A percentile compares a stretch with the other conserved stretches of the same genome.
Conservation (phyloP, 2,113 vertebrate genomes). For the Zonotrichia leucophrys region DNA sequence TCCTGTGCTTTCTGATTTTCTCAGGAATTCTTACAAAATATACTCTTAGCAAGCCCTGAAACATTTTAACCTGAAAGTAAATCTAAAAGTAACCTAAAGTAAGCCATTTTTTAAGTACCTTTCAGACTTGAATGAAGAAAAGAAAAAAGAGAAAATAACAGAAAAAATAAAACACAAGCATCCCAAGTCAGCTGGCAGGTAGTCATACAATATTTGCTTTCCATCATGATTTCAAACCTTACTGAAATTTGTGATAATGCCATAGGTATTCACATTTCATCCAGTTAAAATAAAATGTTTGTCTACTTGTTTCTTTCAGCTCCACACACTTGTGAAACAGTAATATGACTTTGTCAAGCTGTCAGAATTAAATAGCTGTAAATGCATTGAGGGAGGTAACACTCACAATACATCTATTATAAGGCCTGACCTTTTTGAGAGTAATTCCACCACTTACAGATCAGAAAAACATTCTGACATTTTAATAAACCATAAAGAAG, state of each 20-base stretch:
- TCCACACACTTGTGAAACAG: background rate
- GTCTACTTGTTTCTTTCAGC: background rate
- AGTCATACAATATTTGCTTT: background rate
- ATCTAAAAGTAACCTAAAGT: background rate
- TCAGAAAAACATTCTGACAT: background rate
- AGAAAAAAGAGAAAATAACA: background rate
- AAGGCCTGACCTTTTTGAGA: background rate
- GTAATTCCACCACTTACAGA: background rate
- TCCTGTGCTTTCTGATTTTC: background rate
- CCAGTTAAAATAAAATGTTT: background rate
- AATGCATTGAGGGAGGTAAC: background rate
- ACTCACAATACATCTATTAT: background rate
- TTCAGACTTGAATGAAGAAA: background rate
- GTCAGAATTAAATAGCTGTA: constrained; percentile 15
- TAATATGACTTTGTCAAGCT: background rate
- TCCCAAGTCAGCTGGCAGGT: background rate
- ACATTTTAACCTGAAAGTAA: background rate
- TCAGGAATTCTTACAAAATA: background rate
- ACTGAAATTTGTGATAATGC: background rate
- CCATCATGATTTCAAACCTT: background rate
- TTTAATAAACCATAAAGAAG: background rate
- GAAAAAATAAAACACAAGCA: background rate
- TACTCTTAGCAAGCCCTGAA: background rate
- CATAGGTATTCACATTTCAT: background rate
- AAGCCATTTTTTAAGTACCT: background rate